Evolutionary conservation across 2,888 invertebrate species (phyloP).

Genomic region (Pandemis corylana): DNA sequence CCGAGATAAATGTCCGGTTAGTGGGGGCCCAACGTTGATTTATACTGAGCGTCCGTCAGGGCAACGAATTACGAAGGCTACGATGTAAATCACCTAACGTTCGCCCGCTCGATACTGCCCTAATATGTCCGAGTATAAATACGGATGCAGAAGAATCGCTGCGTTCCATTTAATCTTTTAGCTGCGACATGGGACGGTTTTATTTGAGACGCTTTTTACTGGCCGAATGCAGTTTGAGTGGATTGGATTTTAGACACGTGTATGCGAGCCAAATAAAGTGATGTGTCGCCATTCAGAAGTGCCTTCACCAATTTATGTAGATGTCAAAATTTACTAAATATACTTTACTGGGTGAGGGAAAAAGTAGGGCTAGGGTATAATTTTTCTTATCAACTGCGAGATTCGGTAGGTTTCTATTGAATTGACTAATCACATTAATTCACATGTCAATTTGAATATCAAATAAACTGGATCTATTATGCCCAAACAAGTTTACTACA

Average conservation of each 20-base stretch:
- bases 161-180: slow-evolving; percentile 41
- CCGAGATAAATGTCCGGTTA: slow-evolving; percentile 80
- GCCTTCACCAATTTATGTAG: background rate
- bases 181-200: slow-evolving; percentile 29
- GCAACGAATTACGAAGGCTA: slow-evolving; percentile 78
- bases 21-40: slow-evolving; percentile 82
- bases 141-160: slow-evolving; percentile 37
- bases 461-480: too few relatives aligned
- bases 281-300: background rate
- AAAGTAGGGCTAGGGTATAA: too few relatives aligned
- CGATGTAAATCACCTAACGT: slow-evolving; percentile 80
- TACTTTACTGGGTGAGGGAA: too few relatives aligned
- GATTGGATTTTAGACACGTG: slow-evolving; percentile 24
- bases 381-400: too few relatives aligned
- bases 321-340: too few relatives aligned
- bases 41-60: slow-evolving; percentile 79
- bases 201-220: slow-evolving; percentile 22
- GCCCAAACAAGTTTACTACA: too few relatives aligned
- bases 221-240: slow-evolving; percentile 21
- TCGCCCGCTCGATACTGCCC: slow-evolving; percentile 70
- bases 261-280: background rate
- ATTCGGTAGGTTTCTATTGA: too few relatives aligned
- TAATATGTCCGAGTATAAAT: slow-evolving; percentile 38
- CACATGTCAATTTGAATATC: too few relatives aligned
- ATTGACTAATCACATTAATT: too few relatives aligned